These are phyloP conservation scores for Fopius arisanus DNA, from an alignment of 1,140 invertebrate genomes.

Conservation along the genomic window DNA sequence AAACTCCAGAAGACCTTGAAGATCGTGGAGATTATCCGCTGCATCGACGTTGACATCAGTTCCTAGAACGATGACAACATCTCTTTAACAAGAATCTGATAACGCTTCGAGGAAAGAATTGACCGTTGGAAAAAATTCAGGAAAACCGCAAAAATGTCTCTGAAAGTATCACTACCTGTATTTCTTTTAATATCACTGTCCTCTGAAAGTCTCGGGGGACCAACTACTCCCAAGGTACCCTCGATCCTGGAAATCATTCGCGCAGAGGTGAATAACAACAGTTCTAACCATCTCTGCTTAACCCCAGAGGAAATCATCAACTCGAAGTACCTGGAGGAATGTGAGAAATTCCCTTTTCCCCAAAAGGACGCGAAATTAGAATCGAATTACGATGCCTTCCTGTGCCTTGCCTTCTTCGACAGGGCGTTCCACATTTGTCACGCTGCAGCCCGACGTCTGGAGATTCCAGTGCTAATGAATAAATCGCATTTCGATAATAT, in stretches of 20 bases:
- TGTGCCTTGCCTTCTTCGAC: not conserved
- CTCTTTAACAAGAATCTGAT: too few relatives aligned
- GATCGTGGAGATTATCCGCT: too few relatives aligned
- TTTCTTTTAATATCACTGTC: not conserved
- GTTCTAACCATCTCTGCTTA: not conserved
- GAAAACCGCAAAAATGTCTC: too few relatives aligned
- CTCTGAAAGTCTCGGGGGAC: not conserved
- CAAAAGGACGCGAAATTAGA: not conserved
- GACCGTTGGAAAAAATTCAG: too few relatives aligned
- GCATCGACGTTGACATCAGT: too few relatives aligned
- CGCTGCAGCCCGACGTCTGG: not conserved
- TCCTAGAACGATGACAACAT: too few relatives aligned
- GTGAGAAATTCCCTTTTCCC: not conserved
- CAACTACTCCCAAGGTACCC: not conserved
- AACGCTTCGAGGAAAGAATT: too few relatives aligned
- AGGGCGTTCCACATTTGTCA: not conserved
- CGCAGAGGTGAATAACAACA: not conserved
- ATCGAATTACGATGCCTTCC: not conserved
- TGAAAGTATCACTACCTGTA: too few relatives aligned
- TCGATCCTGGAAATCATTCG: not conserved
- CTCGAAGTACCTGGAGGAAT: not conserved
- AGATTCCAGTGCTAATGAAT: not conserved
- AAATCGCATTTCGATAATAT: not conserved
- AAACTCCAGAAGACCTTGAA: too few relatives aligned
- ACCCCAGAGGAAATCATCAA: not conserved